Base-by-base conservation (phyloP, 1,140 invertebrate genomes). In the Homarus americanus region DNA sequence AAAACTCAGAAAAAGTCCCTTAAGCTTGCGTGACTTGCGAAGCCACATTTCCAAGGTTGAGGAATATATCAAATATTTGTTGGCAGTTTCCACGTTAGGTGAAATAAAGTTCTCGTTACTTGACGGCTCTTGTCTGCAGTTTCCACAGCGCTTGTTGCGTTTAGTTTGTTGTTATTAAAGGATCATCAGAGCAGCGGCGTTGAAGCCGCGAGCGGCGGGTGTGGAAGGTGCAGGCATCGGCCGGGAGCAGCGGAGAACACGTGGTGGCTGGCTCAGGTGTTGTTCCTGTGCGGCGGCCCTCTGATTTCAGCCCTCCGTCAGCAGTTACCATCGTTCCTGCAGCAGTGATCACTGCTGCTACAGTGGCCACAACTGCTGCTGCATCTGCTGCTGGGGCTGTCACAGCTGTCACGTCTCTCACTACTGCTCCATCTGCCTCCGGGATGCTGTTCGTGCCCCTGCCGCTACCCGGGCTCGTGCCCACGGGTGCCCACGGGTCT, bases 401-500 rank as follows among this genome's bases (percentile, higher is more conserved):
- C n/a, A n/a, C 36, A 20, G 32, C 84, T 53, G 41, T 72, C 34
- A n/a, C 72, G 24, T 24, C 40, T 58, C 66, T n/a, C 53, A 20
- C 63, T 82, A 44, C 66, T 82, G 87, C 32, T 73, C 40, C 87
- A 63, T 10, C 86, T 80, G 86, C 84, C 79, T 32, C 63, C 76
- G 84, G 76, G 80, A 92, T 92, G 92, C 90, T 92, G 89, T 92
- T 92, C 90, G 91, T 92, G 80, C 92, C 92, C 63, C 92, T 92
- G 85, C 92, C 92, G 66, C 88, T 92, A 78, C 90, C 92, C 38
- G 92, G 92, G 24, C 85, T 92, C 28, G 85, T 92, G 85, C 85
- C 92, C 41, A 63, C 92, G 53, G 87, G 87, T 85, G 91, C 92
- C 82, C 92, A 92, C 91, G 88, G 92, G 38, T 83, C 92, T 12